A percentile compares a stretch with the other conserved stretches of the same genome.
phyloP scores from a whole-genome alignment of 2,113 vertebrate genomes.

The Orthonyx spaldingii region DNA sequence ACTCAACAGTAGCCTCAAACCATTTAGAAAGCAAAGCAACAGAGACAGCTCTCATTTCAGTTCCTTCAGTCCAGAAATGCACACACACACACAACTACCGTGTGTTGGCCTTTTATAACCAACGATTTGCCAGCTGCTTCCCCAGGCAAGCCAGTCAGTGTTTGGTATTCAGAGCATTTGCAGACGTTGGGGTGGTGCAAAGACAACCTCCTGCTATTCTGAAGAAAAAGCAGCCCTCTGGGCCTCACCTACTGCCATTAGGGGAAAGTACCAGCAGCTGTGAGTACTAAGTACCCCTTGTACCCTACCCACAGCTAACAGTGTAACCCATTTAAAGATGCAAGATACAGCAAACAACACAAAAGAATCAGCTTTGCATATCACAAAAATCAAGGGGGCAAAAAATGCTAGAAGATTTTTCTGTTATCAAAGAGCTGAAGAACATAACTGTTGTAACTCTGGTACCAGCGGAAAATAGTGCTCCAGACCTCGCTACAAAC shows the following conservation, averaged over 20 bases:
- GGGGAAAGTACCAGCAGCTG: neutral
- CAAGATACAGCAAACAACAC: neutral
- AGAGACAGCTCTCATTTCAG: neutral
- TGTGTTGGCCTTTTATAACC: neutral
- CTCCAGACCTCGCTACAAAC: neutral
- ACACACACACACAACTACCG: neutral
- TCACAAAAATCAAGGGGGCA: neutral
- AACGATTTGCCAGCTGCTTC: neutral
- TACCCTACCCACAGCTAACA: neutral
- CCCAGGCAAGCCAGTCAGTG: neutral
- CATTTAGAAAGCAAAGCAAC: neutral
- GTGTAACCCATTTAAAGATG: neutral
- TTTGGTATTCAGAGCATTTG: conserved; percentile 9
- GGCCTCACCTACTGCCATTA: neutral
- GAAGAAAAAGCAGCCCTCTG: neutral
- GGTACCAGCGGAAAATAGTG: neutral
- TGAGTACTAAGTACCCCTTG: neutral
- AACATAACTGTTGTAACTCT: neutral
- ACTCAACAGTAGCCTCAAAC: neutral
- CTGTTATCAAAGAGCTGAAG: neutral
- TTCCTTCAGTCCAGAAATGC: neutral
- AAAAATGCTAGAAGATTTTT: neutral
- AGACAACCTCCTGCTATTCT: neutral
- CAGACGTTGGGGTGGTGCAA: neutral
- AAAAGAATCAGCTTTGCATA: neutral